Evolutionary conservation across 1,140 invertebrate species (phyloP).

Genomic region (Planococcus citri): DNA sequence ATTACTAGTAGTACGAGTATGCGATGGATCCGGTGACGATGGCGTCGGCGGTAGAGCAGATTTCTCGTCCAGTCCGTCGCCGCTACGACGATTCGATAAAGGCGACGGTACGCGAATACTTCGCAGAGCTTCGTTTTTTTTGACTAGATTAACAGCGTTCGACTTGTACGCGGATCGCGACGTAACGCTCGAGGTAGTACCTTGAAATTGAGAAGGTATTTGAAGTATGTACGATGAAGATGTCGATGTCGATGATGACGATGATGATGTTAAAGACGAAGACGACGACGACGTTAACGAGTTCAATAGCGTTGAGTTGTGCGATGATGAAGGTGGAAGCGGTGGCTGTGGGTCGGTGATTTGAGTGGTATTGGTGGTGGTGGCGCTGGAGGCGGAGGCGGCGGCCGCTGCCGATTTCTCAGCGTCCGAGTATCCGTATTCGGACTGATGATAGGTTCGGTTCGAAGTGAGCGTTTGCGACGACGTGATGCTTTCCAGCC

Average conservation of each 20-base stretch:
- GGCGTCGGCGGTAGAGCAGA: not conserved
- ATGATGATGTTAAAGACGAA: too few species aligned
- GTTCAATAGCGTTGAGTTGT: too few species aligned
- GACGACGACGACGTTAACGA: too few species aligned
- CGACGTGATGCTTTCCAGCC: not conserved
- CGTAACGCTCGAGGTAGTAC: not conserved
- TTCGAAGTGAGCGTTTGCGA: not conserved
- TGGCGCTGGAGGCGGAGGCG: not conserved
- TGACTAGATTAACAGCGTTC: not conserved
- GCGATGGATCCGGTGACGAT: too few species aligned
- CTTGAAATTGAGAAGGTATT: slow-evolving; percentile 10
- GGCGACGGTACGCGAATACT: not conserved
- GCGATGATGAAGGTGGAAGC: too few species aligned
- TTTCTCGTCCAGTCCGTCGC: not conserved
- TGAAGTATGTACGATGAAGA: not conserved
- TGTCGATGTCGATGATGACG: too few species aligned
- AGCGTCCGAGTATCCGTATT: not conserved
- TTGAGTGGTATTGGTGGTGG: too few species aligned
- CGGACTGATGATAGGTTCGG: not conserved
- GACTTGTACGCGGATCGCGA: not conserved
- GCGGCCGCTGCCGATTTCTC: not conserved
- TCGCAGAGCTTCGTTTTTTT: not conserved
- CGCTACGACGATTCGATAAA: not conserved
- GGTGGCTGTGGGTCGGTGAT: too few species aligned
- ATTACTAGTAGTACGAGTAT: not conserved